These are phyloP conservation scores for Diplodus sargus DNA, from an alignment of 2,797 vertebrate species.

Conservation along the genomic window DNA sequence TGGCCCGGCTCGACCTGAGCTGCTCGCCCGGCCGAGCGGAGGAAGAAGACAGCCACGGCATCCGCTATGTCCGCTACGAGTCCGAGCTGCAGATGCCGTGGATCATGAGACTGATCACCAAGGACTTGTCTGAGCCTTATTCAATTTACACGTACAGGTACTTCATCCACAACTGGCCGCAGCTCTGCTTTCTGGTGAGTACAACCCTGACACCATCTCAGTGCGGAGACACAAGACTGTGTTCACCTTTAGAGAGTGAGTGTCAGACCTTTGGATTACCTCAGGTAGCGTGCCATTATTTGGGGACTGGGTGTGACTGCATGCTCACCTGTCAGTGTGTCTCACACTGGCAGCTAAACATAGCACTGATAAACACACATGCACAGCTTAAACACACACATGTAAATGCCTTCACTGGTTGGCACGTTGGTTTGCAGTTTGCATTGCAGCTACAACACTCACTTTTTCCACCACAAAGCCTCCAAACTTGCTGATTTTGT, in stretches of 20 bases:
- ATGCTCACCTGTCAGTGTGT: slow-evolving; percentile 38
- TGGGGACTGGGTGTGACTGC: slow-evolving; percentile 49
- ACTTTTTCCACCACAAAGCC: neutral
- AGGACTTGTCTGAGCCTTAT: slow-evolving; percentile 99
- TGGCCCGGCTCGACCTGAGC: slow-evolving; percentile 81
- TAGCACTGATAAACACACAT: slow-evolving; percentile 7
- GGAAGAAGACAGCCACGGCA: slow-evolving; percentile 86
- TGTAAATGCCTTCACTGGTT: slow-evolving; percentile 9
- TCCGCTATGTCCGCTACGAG: slow-evolving; percentile 97
- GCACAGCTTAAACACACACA: neutral
- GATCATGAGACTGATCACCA: slow-evolving; percentile 99
- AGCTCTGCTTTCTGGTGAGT: slow-evolving; percentile 99
- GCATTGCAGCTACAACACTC: neutral
- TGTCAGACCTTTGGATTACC: neutral
- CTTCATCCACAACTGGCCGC: slow-evolving; percentile 99
- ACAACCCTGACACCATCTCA: slow-evolving; percentile 7
- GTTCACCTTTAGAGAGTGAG: too few relatives aligned
- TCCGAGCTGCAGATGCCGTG: slow-evolving; percentile 99
- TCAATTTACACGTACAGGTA: slow-evolving; percentile 99
- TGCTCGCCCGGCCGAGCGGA: slow-evolving; percentile 74
- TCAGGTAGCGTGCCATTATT: neutral
- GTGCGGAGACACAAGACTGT: neutral
- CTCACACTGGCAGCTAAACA: slow-evolving; percentile 7
- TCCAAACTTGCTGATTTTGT: neutral
- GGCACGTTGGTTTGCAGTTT: neutral